Evolutionary conservation across 2,797 vertebrate genomes (phyloP), one percentile per base, ranked within the genome.

Genomic region (Triplophysa yarkandensis): DNA sequence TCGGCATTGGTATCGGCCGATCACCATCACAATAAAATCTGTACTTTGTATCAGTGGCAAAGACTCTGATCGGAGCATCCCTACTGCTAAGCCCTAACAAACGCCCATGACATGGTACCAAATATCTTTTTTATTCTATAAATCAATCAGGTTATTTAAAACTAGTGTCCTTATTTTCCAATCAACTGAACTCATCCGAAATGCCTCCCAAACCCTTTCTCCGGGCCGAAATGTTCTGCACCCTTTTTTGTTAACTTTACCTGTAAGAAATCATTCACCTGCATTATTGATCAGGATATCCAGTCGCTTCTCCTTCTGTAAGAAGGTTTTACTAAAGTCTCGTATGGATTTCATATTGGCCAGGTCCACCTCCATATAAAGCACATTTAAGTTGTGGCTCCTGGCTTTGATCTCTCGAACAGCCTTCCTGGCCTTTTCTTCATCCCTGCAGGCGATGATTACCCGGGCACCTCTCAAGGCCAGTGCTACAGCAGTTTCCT

Each of bases 251-350:
- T n/a, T n/a, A n/a, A n/a, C n/a, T n/a, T n/a, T n/a, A n/a, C n/a
- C n/a, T n/a, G n/a, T n/a, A n/a, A n/a, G 4, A 17, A 2, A 54
- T 25, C 8, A 17, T 82, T 86, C 71, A 93, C 93, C 92, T 81
- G 93, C 92, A 58, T 92, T 92, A 74, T 94, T 93, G 70, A 93
- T 88, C 48, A 94, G 86, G 78, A 93, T 85, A 77, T 94, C 89
- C 6, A 94, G 89, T 61, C 86, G 88, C 82, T 93, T 93, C 87
- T 94, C 92, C 64, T 32, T 85, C 67, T 90, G 89, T 7, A 93
- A 81, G 75, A 92, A 93, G 61, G 48, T 85, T 80, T 86, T 88
- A 50, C 89, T 88, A 86, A 93, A 93, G 1, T 91, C 87, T 28
- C 90, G 83, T 4, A 93, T 85, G 17, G 89, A 92, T 69, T 75